Base-by-base conservation (phyloP, 1,140 invertebrate genomes). In the Conopomorpha cramerella region DNA sequence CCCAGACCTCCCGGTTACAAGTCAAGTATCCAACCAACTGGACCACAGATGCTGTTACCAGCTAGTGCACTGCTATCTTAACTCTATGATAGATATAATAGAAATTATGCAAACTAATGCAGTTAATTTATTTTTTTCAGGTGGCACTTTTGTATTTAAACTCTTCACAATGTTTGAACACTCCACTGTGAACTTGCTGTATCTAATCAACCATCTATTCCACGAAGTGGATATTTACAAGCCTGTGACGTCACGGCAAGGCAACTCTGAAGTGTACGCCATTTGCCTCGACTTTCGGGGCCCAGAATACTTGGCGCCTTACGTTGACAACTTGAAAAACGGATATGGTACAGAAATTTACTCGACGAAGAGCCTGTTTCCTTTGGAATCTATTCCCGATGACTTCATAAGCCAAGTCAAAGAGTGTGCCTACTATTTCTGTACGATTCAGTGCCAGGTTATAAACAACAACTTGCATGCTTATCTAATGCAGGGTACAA, bases 181-280 rank as follows among this genome's bases (percentile, higher is more conserved):
- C 38, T 77, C 85, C 10, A 88, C 92, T 1, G 77, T 96, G 0
- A 88, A 84, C 34, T 57, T 96, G 2, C 54, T 97, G 14, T 96
- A 91, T 60, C 61, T 97, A 1, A 77, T 98, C 0, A 84, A 85
- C 46, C 87, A 86, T 51, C 57, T 83, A 12, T 96, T 96, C 65
- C 49, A 81, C 13, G 56, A 86, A 47, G 85, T 96, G 1, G 71
- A 82, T 39, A 73, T 93, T 2, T 91, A 87, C 46, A 98, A 98
- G 65, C 95, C 95, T 6, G 87, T 84, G 0, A 93, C 91, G 0
- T 97, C 94, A 27, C 95, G 95, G 61, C 85, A 90, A 55, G 95
- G 95, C 8, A 98, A 98, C 68, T 97, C 95, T 0, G 95, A 98
- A 70, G 83, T 91, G 0, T 98, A 98, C 68, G 77, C 95, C 0